These are phyloP conservation scores for Paralvinella palmiformis DNA, from an alignment of 1,140 invertebrate genomes.

Conservation along the genomic window DNA sequence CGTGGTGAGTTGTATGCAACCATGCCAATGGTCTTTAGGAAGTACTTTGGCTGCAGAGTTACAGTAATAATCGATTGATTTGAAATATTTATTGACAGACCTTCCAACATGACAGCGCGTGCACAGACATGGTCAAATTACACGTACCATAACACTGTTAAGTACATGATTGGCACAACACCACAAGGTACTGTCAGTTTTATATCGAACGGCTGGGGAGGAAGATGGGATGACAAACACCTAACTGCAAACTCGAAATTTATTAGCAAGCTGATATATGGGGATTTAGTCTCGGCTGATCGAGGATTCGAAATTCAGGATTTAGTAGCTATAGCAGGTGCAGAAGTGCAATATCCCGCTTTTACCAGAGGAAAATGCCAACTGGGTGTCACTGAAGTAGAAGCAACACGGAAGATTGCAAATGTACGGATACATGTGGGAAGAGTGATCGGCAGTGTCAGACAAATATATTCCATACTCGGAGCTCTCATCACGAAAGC, in stretches of 20 bases:
- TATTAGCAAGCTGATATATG: slow-evolving; percentile 15
- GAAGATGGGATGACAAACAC: slow-evolving; percentile 29
- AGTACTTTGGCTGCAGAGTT: too few species aligned
- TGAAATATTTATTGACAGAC: too few species aligned
- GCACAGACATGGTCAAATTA: too few species aligned
- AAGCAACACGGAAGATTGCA: slow-evolving; percentile 21
- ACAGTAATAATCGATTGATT: too few species aligned
- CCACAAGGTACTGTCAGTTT: slow-evolving; percentile 30
- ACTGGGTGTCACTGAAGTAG: slow-evolving; percentile 10
- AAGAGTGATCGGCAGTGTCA: slow-evolving; percentile 22
- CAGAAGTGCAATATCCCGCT: slow-evolving; percentile 24
- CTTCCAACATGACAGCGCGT: too few species aligned
- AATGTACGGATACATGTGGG: slow-evolving; percentile 23
- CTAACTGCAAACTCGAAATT: slow-evolving; percentile 32
- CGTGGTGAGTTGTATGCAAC: too few species aligned
- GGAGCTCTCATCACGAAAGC: too few species aligned
- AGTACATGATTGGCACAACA: slow-evolving; percentile 33
- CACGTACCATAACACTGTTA: slow-evolving; percentile 34
- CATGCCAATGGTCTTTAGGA: too few species aligned
- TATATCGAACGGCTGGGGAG: slow-evolving; percentile 30
- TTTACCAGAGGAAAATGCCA: slow-evolving; percentile 16
- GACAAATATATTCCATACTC: too few species aligned
- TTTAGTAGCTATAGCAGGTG: slow-evolving; percentile 15
- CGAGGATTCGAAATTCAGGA: slow-evolving; percentile 25
- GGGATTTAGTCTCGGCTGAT: slow-evolving; percentile 27